Evolutionary conservation across 2,888 invertebrate genomes (phyloP), one percentile per base, ranked within the genome.

Genomic region (Euproctis similis): DNA sequence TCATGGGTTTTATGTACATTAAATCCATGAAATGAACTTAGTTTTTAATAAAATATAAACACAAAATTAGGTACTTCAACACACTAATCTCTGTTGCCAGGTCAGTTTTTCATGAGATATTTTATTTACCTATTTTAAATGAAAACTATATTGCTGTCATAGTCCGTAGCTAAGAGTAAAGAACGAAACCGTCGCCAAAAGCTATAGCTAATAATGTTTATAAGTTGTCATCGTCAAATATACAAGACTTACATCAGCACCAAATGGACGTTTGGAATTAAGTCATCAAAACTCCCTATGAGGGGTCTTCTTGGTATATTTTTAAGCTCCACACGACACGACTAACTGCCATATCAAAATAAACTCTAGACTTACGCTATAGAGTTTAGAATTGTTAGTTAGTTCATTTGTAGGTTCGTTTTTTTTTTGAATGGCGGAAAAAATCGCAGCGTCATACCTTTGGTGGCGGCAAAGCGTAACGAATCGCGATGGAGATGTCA

Each of bases 401-500:
- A 14, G 2, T n/a, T n/a, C n/a, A n/a, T n/a, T 13, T 20, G 26
- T 20, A 4, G 14, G 4, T 14, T 39, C 44, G 39, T 43, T 42
- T 40, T 31, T 49, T 57, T n/a, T n/a, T n/a, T 53, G 65, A 59
- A 62, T 62, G 54, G 62, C 60, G 62, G 61, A 70, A 75, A 53
- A 78, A 80, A 75, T 70, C 58, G 74, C 77, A 59, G 33, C 67
- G 77, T 81, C 81, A 82, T 74, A 65, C 56, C 65, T 54, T 44
- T 62, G 63, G 70, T 62, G 62, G 70, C 64, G 68, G 63, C 55
- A 53, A 61, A 63, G 62, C 75, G 75, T 71, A 70, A 72, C 81
- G 71, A 77, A 81, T 67, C 56, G 66, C 71, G 57, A 77, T 71
- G 66, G 60, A 80, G 72, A 69, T 77, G 74, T 77, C 74, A 74